Base-by-base conservation (phyloP, 2,888 invertebrate species). In the Andrena dorsata region DNA sequence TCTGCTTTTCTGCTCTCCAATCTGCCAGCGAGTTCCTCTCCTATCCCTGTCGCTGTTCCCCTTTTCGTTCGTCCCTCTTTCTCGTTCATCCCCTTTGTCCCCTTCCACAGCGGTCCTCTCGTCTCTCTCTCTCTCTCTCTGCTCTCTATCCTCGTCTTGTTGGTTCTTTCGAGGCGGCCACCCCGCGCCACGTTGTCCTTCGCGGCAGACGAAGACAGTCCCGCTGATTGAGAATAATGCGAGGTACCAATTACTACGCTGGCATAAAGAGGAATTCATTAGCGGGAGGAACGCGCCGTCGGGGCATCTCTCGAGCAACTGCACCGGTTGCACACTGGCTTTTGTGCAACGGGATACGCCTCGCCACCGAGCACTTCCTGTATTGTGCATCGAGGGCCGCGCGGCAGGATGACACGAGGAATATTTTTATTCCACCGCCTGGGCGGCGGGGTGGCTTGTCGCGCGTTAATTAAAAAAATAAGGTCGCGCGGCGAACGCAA, bases 191-290 rank as follows among this genome's bases (percentile, higher is more conserved):
- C 80, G 30, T 63, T 20, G 32, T 76, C 60, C 76, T 68, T 58
- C 47, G 53, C 56, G 60, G 61, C 66, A 28, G 74, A 74, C 77
- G 69, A 77, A 80, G 83, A 88, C 76, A 78, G 87, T 73, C 76
- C 41, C 84, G 81, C 79, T 88, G 86, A 89, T 88, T 89, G 86
- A 89, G 87, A 85, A 87, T 89, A 89, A 89, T 89, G 88, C 84
- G 89, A 80, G 84, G 80, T 87, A 89, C 83, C 87, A 86, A 89
- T 88, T 89, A 89, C 79, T 86, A 56, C 88, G 76, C 82, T 61
- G 75, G 87, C 74, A 76, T 83, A 83, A 76, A 87, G 86, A 86
- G 86, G 84, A 88, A 89, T 89, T 89, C 87, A 86, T 88, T 88
- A 87, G 80, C 78, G 82, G 66, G 80, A 83, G 83, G 80, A 83